Evolutionary conservation across 1,140 invertebrate genomes (phyloP).

Genomic region (Luehdorfia chinensis): DNA sequence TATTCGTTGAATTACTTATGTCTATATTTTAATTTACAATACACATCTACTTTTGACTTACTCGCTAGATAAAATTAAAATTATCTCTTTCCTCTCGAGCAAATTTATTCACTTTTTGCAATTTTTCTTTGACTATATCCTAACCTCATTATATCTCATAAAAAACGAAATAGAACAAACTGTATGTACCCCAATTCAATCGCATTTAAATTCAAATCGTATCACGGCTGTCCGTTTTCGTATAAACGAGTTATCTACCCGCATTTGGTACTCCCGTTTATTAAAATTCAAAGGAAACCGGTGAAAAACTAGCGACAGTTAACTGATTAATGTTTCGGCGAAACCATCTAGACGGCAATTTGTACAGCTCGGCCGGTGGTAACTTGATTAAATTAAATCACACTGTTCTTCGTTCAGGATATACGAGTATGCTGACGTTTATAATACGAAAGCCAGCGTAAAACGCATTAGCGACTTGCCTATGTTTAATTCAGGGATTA

Average conservation of each 20-base stretch:
- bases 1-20: no score
- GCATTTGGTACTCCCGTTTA: constrained; percentile 5
- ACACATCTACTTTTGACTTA: no score
- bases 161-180: background rate
- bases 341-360: constrained; percentile 16
- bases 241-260: constrained; percentile 1
- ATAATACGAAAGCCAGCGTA: background rate
- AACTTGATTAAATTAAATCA: constrained; percentile 17
- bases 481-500: constrained; percentile 15
- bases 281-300: constrained; percentile 23
- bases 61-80: no score
- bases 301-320: constrained; percentile 31
- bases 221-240: background rate
- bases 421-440: no score
- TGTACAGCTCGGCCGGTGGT: constrained; percentile 8
- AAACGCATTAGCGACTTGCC: background rate
- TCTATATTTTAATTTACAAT: no score
- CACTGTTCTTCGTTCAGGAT: background rate
- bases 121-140: no score
- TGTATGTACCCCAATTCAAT: background rate
- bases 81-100: no score
- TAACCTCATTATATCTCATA: no score
- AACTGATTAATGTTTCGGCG: constrained; percentile 25
- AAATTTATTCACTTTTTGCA: no score
- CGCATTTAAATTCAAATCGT: background rate